Evolutionary conservation across 2,888 invertebrate genomes (phyloP), one percentile per base, ranked within the genome.

Genomic region (Diarsia brunnea): DNA sequence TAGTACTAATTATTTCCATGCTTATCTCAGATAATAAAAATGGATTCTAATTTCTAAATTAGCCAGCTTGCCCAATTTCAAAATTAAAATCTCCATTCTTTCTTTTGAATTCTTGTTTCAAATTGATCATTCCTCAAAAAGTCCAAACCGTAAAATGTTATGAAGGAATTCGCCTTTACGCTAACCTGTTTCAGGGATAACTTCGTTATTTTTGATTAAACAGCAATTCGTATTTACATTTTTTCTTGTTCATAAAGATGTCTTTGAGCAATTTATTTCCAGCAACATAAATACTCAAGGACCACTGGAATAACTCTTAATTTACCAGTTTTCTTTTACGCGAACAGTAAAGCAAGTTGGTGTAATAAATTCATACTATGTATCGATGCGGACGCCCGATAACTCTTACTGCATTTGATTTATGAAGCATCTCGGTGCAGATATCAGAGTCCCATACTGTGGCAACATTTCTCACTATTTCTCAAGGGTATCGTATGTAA

Each of bases 401-500:
- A 87, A 82, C 75, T 81, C 81, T 68, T 77, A 65, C 71, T 85
- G 84, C 80, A 82, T 88, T 87, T 88, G 88, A 88, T 88, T 86
- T 88, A 87, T 88, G 75, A 76, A 81, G 45, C 79, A 84, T 84
- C 75, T 78, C 77, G 71, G 55, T 84, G 73, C 82, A 85, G 87
- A 87, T 87, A 88, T 80, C 84, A 87, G 78, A 78, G 82, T 79
- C 66, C 79, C 79, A 87, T 80, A 82, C 87, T 80, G 85, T 77
- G 84, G 82, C 66, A 79, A 85, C 84, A 84, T 87, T 82, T 82
- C 84, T 82, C 80, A 75, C 75, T 71, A 87, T 87, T 88, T 87
- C 88, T 87, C 88, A 73, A 84, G 87, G 71, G 88, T 87, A 84
- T 84, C 84, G 78, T 87, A 81, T 82, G 76, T 82, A 85, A 80